phyloP scores from a whole-genome alignment of 2,888 invertebrate species.

The Zygothrica quintamaculata region DNA sequence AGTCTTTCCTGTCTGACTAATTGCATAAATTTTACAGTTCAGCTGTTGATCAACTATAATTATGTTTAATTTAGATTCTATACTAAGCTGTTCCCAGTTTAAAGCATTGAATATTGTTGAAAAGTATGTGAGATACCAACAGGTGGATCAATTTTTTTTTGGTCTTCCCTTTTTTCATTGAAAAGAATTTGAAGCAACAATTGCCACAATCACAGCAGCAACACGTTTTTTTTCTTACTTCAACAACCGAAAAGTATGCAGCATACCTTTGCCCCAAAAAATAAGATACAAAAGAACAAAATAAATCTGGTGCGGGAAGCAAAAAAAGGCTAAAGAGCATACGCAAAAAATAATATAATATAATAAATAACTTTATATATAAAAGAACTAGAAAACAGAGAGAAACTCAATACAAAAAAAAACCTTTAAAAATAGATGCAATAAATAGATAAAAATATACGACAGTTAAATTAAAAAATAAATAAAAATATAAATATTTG shows the following conservation, averaged over 20 bases:
- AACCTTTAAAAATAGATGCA: too few relatives aligned
- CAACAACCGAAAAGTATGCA: slow-evolving; percentile 23
- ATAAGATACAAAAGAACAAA: slow-evolving; percentile 18
- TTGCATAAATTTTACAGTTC: slow-evolving; percentile 43
- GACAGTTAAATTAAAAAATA: too few relatives aligned
- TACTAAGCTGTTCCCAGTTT: too few relatives aligned
- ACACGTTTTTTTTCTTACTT: slow-evolving; percentile 47
- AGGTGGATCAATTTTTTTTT: slow-evolving; percentile 10
- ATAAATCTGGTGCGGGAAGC: background rate
- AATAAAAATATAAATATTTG: too few relatives aligned
- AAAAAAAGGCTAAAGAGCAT: too few relatives aligned
- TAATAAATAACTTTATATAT: too few relatives aligned
- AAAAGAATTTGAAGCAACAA: slow-evolving; percentile 11
- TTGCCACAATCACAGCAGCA: slow-evolving; percentile 62
- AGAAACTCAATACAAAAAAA: too few relatives aligned
- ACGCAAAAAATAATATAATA: too few relatives aligned
- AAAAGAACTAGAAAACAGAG: too few relatives aligned
- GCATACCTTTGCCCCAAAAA: slow-evolving; percentile 54
- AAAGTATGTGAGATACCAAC: slow-evolving; percentile 1
- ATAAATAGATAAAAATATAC: too few relatives aligned
- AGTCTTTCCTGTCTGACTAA: slow-evolving; percentile 40
- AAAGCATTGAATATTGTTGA: background rate
- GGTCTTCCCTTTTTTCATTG: background rate
- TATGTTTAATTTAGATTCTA: too few relatives aligned
- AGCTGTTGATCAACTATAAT: slow-evolving; percentile 32